phyloP scores from a whole-genome alignment of 92 coral and sea anemone species.

The Pocillopora grandis region DNA sequence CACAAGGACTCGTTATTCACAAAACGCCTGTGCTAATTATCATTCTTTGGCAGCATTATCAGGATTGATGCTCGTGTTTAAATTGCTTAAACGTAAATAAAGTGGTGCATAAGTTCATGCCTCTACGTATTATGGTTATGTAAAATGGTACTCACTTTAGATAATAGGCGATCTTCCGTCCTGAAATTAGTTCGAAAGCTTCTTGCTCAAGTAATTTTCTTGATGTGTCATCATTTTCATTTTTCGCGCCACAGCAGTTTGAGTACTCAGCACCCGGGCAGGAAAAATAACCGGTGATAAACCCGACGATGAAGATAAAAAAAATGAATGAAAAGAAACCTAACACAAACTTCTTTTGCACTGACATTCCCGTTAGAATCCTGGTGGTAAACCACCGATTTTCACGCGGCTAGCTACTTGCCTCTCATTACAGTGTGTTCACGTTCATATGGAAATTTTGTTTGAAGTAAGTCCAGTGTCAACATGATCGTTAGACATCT shows the following conservation, averaged over 20 bases:
- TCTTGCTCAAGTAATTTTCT: conserved; percentile 14
- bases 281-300: conserved; percentile 44
- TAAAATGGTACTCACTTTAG: conserved; percentile 25
- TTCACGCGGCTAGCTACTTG: conserved; percentile 10
- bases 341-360: conserved; percentile 49
- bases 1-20: conserved; percentile 1
- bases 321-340: conserved; percentile 36
- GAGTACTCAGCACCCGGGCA: not conserved
- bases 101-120: conserved; percentile 3
- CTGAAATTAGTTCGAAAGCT: conserved; percentile 15
- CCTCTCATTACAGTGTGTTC: conserved; percentile 27
- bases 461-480: conserved; percentile 23
- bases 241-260: conserved; percentile 17
- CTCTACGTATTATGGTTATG: not conserved
- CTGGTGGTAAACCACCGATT: conserved; percentile 29
- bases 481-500: conserved; percentile 9
- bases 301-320: conserved; percentile 43
- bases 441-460: conserved; percentile 39
- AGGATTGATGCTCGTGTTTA: conserved; percentile 7
- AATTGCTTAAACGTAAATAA: conserved; percentile 14
- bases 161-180: conserved; percentile 23
- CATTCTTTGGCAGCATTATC: not conserved
- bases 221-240: conserved; percentile 8
- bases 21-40: not conserved
- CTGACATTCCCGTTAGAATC: conserved; percentile 31